phyloP scores from a whole-genome alignment of 2,888 invertebrate species.

The Leptinotarsa juncta region DNA sequence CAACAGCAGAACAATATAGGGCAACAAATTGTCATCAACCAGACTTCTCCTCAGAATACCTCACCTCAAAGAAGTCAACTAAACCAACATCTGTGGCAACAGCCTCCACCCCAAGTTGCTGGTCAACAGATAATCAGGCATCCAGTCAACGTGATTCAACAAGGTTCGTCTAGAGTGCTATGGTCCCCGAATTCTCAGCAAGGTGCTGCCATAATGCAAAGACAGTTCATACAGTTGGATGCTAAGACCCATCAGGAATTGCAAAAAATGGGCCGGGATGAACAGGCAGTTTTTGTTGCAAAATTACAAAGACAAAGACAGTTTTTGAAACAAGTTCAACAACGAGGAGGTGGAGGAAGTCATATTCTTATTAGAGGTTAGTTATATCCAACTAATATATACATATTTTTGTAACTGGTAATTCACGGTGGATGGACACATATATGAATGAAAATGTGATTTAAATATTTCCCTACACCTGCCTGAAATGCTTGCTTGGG shows the following conservation, averaged over 20 bases:
- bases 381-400: neutral
- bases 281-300: constrained; percentile 82
- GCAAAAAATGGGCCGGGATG: constrained; percentile 83
- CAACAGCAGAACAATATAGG: constrained; percentile 48
- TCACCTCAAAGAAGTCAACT: constrained; percentile 53
- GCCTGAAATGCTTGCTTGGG: too few relatives aligned
- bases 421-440: too few relatives aligned
- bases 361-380: constrained; percentile 62
- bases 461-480: too few relatives aligned
- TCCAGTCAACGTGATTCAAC: constrained; percentile 69
- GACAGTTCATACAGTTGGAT: constrained; percentile 84
- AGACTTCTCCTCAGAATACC: constrained; percentile 55
- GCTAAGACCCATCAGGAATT: constrained; percentile 86
- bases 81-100: constrained; percentile 55
- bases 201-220: constrained; percentile 63
- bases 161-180: constrained; percentile 57
- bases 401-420: neutral
- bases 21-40: constrained; percentile 47
- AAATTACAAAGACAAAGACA: constrained; percentile 73
- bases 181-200: constrained; percentile 58
- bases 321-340: constrained; percentile 69
- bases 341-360: constrained; percentile 63
- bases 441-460: too few relatives aligned
- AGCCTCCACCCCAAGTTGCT: constrained; percentile 43
- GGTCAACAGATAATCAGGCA: constrained; percentile 60